These are phyloP conservation scores for Colaptes auratus DNA, from an alignment of 2,113 vertebrate species.

Conservation along the genomic window DNA sequence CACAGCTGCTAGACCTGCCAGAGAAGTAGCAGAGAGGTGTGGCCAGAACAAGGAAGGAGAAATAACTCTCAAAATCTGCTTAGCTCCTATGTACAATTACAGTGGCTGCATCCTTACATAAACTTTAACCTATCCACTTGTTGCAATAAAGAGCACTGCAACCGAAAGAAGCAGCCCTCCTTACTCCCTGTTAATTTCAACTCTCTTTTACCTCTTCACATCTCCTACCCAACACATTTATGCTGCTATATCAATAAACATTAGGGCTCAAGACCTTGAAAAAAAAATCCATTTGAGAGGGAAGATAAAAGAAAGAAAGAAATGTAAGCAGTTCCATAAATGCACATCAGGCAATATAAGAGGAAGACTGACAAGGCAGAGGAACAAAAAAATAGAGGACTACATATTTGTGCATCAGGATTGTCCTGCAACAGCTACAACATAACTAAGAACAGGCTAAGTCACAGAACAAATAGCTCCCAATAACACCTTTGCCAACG, in stretches of 20 bases:
- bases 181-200: not conserved
- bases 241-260: not conserved
- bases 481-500: not conserved
- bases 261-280: not conserved
- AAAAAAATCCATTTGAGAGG: not conserved
- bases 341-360: not conserved
- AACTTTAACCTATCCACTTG: not conserved
- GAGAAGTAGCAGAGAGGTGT: not conserved
- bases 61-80: not conserved
- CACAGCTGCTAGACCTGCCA: not conserved
- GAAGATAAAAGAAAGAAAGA: not conserved
- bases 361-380: not conserved
- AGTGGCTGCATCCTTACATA: rapidly evolving
- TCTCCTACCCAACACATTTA: not conserved
- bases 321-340: not conserved
- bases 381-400: not conserved
- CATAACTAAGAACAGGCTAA: not conserved
- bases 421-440: not conserved
- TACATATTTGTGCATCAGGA: rapidly evolving
- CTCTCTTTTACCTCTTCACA: not conserved
- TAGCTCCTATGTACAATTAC: not conserved
- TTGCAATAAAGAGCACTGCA: not conserved
- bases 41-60: not conserved
- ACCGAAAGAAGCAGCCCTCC: not conserved
- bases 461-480: not conserved